Base-by-base conservation (phyloP, 2,888 invertebrate genomes). In the Enchytraeus crypticus region DNA sequence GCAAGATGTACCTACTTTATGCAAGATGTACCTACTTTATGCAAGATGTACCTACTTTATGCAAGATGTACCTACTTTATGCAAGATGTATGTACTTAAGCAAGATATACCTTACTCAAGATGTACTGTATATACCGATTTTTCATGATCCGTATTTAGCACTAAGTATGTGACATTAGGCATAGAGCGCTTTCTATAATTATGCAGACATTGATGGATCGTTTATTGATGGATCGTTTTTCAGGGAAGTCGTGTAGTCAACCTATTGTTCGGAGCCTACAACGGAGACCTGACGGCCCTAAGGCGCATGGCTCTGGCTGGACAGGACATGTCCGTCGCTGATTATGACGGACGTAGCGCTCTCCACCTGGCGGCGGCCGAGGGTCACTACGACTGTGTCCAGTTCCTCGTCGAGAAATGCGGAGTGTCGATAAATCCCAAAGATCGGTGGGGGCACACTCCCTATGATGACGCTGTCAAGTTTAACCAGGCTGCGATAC, bases 321-420 rank as follows among this genome's bases (percentile, higher is more conserved):
- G 92, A 46, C 89, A 92, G 87, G 91, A 96, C 75, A 91, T 96
- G 87, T 88, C 88, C 4, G 82, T 90, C 66, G 86, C 90, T 14
- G 95, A 96, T 80, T 96, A 96, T 77, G 95, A 96, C 76, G 92
- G 92, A 0, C 85, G 96, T 21, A 95, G 95, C 1, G 95, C 97
- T 1, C 82, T 97, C 53, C 96, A 97, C 81, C 84, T 97, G 72
- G 92, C 95, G 2, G 88, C 95, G 0, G 89, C 93, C 8, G 96
- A 97, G 79, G 96, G 96, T 0, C 93, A 96, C 73, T 79, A 89
- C 46, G 85, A 88, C 66, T 90, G 90, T 74, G 90, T 93, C 0
- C 86, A 89, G 76, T 96, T 93, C 80, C 84, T 96, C 30, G 82
- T 93, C 58, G 87, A 89, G 66, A 89, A 90, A 68, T 93, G 93